Evolutionary conservation across 2,113 vertebrate genomes (phyloP).

Genomic region (Aptenodytes patagonicus): DNA sequence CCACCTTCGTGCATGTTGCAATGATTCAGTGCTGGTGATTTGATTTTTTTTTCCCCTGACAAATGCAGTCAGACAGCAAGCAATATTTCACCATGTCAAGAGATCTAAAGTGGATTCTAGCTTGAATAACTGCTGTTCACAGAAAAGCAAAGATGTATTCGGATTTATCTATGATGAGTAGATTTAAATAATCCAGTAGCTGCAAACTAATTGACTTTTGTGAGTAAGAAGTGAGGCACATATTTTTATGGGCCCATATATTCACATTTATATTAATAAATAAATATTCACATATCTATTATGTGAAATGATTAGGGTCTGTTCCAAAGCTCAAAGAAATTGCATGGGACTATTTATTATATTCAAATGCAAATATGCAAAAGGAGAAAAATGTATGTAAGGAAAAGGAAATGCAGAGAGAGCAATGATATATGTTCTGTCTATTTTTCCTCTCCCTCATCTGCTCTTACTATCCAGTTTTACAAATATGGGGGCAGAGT

Average conservation of each 20-base stretch:
- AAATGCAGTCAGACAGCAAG: neutral
- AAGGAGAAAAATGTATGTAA: neutral
- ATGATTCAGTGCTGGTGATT: neutral
- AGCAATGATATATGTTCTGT: neutral
- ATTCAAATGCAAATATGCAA: neutral
- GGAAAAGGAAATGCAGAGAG: neutral
- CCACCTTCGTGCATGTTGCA: neutral
- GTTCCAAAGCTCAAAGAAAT: neutral
- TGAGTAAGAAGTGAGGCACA: neutral
- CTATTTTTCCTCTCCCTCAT: neutral
- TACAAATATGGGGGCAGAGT: neutral
- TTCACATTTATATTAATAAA: neutral
- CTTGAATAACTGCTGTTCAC: neutral
- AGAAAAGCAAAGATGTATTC: neutral
- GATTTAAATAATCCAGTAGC: neutral
- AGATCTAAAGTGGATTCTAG: neutral
- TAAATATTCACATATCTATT: neutral
- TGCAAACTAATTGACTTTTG: neutral
- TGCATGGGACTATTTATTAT: neutral
- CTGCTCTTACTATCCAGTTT: neutral
- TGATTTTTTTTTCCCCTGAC: neutral
- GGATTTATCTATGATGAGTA: neutral
- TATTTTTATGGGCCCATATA: neutral
- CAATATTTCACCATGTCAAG: neutral
- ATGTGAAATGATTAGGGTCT: neutral